Evolutionary conservation across 2,888 invertebrate genomes (phyloP), one percentile per base, ranked within the genome.

Genomic region (Bembecia ichneumoniformis): DNA sequence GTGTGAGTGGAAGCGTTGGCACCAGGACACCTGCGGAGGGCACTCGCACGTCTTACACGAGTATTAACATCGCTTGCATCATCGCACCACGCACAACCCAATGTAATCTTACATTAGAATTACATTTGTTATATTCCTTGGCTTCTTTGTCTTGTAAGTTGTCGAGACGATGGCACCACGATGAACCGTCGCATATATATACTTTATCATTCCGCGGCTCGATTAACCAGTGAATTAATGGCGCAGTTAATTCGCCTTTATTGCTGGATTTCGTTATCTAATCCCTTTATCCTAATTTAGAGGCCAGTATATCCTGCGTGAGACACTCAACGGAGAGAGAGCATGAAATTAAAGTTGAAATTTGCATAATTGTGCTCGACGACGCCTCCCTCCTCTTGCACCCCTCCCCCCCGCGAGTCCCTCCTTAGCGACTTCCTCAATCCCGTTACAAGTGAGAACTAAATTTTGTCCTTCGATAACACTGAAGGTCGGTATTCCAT

Each of bases 201-300:
- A 28, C 28, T 28, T 28, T 28, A 28, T 28, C 28, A 28, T 28
- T 28, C 28, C 9, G 28, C 28, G 28, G 28, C 56, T 57, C 55
- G 57, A 58, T 62, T 61, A 62, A 60, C 64, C 59, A 55, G 58
- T 55, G 59, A 57, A 58, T 62, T 59, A 65, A 62, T 60, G 58
- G 55, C 52, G 56, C 55, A 55, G 58, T 58, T 62, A 62, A 62
- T 62, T 60, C 47, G 49, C 51, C 53, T 59, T 58, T 58, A 60
- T 57, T 54, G 56, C 59, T 49, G 62, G 64, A 64, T 66, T 58
- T 60, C 60, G 60, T 54, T 60, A 63, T 62, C 68, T 63, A 64
- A 70, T 68, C 67, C 64, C 63, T 59, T 64, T 59, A 62, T 66
- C 63, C 66, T 68, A 66, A 68, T 68, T 69, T 63, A 64, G 59